Percentiles rank a stretch among this genome's conserved stretches.
Conservation (phyloP, 1,140 invertebrate species). For the Heliconius nattereri region DNA sequence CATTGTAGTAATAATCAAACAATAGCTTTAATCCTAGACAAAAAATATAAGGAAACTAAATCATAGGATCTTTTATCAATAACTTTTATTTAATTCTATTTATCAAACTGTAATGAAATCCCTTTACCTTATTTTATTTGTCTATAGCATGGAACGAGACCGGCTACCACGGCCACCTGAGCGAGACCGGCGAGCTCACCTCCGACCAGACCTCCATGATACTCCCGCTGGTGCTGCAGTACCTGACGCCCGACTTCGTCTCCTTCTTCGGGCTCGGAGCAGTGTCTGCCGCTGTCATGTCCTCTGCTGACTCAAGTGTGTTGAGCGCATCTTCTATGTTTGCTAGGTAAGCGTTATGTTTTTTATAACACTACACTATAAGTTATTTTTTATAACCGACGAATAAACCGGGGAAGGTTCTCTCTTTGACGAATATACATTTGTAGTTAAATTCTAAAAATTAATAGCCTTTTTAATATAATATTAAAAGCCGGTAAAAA, state of each 20-base stretch:
- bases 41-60: too few species aligned
- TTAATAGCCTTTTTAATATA: too few species aligned
- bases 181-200: slow-evolving; percentile 83
- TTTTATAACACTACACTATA: too few species aligned
- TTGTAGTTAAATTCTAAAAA: too few species aligned
- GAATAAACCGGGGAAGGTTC: too few species aligned
- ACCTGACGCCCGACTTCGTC: slow-evolving; percentile 95
- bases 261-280: slow-evolving; percentile 98
- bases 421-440: too few species aligned
- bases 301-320: slow-evolving; percentile 98
- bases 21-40: too few species aligned
- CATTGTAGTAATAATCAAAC: too few species aligned
- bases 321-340: slow-evolving; percentile 99
- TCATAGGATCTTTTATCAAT: too few species aligned
- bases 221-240: slow-evolving; percentile 97
- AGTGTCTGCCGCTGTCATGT: slow-evolving; percentile 99
- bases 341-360: slow-evolving; percentile 82
- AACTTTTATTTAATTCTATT: too few species aligned
- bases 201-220: slow-evolving; percentile 94
- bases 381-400: too few species aligned
- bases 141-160: slow-evolving; percentile 95
- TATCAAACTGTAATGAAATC: neutral
- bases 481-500: too few species aligned
- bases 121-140: neutral
- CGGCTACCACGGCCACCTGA: slow-evolving; percentile 87